A percentile compares a stretch with the other conserved stretches of the same genome.
Evolutionary conservation across 2,113 vertebrate genomes (phyloP).

Genomic region (Cynopterus brachyotis): DNA sequence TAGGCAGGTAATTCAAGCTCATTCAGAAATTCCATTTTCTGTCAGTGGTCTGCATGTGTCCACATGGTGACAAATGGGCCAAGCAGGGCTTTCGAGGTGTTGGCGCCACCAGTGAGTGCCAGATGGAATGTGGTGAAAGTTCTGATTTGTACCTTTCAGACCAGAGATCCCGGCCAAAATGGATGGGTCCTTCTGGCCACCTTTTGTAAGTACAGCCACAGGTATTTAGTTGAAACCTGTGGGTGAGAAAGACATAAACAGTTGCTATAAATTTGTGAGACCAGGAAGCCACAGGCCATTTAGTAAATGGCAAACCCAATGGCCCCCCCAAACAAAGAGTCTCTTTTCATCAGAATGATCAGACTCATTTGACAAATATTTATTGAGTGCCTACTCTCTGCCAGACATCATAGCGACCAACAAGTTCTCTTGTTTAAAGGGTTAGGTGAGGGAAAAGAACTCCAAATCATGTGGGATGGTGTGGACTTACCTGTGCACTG

Average conservation of each 20-base stretch:
- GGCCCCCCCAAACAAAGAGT: constrained; percentile 31
- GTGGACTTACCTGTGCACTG: background rate
- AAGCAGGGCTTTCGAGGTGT: constrained; percentile 24
- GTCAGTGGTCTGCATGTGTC: constrained; percentile 25
- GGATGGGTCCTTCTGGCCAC: constrained; percentile 46
- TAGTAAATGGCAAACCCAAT: constrained; percentile 45
- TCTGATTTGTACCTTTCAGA: constrained; percentile 71
- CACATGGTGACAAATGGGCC: constrained; percentile 43
- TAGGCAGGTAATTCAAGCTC: background rate
- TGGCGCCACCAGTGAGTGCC: constrained; percentile 35
- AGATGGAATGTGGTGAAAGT: constrained; percentile 60
- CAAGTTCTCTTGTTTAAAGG: background rate
- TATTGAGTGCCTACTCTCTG: background rate
- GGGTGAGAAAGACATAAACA: constrained; percentile 62
- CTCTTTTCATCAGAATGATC: constrained; percentile 50
- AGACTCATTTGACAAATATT: constrained; percentile 42
- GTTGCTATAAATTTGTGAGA: constrained; percentile 49
- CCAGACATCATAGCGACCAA: background rate
- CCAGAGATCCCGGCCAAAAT: constrained; percentile 44
- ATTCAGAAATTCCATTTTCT: constrained; percentile 18
- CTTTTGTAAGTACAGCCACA: constrained; percentile 51
- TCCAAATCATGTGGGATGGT: background rate
- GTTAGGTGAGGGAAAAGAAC: background rate
- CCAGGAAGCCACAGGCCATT: constrained; percentile 28
- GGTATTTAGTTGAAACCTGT: constrained; percentile 62